phyloP scores from a whole-genome alignment of 2,797 vertebrate genomes.

The Vespertilio murinus region DNA sequence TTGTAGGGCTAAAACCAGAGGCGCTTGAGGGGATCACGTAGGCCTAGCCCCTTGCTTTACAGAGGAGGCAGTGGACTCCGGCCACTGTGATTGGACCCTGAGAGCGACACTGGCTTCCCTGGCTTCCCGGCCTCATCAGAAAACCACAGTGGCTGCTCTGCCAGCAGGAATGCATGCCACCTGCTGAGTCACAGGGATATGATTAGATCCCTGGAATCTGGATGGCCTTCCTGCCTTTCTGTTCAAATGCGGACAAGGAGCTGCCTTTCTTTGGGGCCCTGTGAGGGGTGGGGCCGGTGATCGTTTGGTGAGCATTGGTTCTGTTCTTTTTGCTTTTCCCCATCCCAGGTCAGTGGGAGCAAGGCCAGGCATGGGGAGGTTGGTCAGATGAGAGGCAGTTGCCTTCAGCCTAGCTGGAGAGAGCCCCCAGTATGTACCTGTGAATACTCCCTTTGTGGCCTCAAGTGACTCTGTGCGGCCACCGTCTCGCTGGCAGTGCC shows the following conservation, averaged over 20 bases:
- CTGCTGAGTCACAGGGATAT: rapidly evolving
- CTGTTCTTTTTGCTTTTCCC: neutral
- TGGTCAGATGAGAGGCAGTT: neutral
- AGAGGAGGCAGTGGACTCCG: neutral
- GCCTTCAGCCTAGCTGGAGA: neutral
- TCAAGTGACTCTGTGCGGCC: neutral
- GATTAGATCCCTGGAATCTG: neutral
- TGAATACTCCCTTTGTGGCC: neutral
- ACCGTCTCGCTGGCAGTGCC: neutral
- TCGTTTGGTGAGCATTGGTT: neutral
- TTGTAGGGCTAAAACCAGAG: neutral
- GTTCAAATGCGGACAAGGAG: neutral
- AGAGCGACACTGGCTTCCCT: neutral
- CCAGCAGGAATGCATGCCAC: neutral
- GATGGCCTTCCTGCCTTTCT: neutral
- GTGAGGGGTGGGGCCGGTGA: rapidly evolving
- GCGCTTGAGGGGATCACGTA: neutral
- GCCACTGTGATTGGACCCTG: neutral
- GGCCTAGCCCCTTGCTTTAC: neutral
- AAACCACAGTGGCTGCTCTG: neutral
- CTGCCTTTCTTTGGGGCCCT: neutral
- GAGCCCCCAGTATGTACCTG: neutral
- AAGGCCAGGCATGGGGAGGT: neutral
- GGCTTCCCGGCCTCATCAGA: neutral
- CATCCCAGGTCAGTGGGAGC: neutral